A percentile compares a stretch with the other conserved stretches of the same genome.
Evolutionary conservation across 2,113 vertebrate genomes (phyloP).

Genomic region (Callochromis pleurospilus): DNA sequence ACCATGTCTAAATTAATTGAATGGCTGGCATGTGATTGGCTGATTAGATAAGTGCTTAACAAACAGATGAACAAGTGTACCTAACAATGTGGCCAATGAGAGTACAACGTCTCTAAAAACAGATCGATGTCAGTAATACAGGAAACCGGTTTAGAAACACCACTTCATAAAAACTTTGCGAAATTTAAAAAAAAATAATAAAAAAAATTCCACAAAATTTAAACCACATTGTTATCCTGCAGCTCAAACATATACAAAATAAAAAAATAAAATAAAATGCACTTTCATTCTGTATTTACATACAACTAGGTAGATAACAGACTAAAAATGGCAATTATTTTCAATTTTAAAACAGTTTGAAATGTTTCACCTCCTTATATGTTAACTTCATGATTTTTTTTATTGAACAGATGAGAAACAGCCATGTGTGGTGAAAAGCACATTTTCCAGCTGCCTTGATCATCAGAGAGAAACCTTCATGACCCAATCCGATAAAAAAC

Average conservation of each 20-base stretch:
- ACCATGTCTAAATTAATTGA: not conserved
- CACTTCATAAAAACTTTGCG: not conserved
- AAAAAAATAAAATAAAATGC: not conserved
- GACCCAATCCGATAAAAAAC: rapidly evolving
- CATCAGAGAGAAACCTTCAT: not conserved
- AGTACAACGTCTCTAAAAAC: not conserved
- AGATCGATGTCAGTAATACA: not conserved
- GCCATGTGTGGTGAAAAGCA: not conserved
- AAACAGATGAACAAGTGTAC: not conserved
- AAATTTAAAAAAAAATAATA: not conserved
- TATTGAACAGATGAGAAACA: not conserved
- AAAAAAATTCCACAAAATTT: not conserved
- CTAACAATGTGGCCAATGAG: not conserved
- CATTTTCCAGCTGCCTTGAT: not conserved
- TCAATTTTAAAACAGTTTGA: not conserved
- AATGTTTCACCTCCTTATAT: not conserved
- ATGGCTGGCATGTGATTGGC: not conserved
- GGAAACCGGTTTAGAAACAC: not conserved
- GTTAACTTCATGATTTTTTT: not conserved
- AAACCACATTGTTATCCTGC: not conserved
- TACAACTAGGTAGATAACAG: not conserved
- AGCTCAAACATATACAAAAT: not conserved
- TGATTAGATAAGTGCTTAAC: not conserved
- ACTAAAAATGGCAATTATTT: rapidly evolving
- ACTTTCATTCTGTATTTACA: not conserved